These are phyloP conservation scores for Nebria ingens DNA, from an alignment of 1,140 invertebrate genomes.

Conservation along the genomic window DNA sequence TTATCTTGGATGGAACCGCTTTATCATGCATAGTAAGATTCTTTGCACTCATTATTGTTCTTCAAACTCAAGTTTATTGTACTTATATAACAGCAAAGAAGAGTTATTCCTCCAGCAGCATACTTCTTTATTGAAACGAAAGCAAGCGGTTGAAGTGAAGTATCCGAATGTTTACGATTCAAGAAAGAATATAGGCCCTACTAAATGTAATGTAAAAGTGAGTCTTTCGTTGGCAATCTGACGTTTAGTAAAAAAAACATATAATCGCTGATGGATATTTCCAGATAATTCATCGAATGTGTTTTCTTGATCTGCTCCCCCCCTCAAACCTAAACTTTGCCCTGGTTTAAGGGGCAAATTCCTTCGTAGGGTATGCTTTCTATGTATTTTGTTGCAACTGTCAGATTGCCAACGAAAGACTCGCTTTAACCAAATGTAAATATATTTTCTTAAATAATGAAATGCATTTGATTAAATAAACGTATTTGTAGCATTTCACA, in stretches of 20 bases:
- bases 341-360: too few relatives aligned
- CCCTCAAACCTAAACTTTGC: too few relatives aligned
- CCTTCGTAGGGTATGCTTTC: constrained; percentile 5
- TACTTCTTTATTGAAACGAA: neutral
- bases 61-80: constrained; percentile 20
- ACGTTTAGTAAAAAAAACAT: constrained; percentile 12
- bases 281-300: too few relatives aligned
- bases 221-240: neutral
- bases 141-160: neutral
- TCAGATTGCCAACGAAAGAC: too few relatives aligned
- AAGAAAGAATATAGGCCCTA: neutral
- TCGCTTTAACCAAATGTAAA: neutral
- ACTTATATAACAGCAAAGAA: neutral
- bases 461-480: constrained; percentile 48
- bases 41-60: constrained; percentile 17
- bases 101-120: neutral
- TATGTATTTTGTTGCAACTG: constrained; percentile 16
- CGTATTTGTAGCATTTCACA: constrained; percentile 60
- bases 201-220: neutral
- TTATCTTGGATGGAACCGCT: neutral
- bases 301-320: too few relatives aligned
- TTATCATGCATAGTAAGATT: constrained; percentile 12
- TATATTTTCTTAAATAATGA: neutral
- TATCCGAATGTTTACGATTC: neutral
- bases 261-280: too few relatives aligned